Evolutionary conservation across 2,888 invertebrate species (phyloP), one percentile per base, ranked within the genome.

Genomic region (Disparrhopalites patrizii): DNA sequence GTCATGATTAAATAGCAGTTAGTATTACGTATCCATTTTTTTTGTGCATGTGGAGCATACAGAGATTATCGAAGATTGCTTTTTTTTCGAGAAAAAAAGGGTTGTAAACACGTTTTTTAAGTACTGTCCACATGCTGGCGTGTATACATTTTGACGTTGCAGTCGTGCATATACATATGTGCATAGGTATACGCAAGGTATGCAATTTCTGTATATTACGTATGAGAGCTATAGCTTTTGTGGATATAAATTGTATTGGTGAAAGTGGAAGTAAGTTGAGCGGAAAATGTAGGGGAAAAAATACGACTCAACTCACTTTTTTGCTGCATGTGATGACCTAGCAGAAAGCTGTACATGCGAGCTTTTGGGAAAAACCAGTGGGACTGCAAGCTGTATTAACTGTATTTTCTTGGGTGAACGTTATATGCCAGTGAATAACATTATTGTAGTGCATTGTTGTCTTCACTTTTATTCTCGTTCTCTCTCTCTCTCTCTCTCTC

Each of bases 221-320:
- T n/a, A n/a, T n/a, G n/a, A n/a, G n/a, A n/a, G n/a, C n/a, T n/a
- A n/a, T n/a, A n/a, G n/a, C n/a, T n/a, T n/a, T n/a, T n/a, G n/a
- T n/a, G n/a, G n/a, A 36, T 36, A 15, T 7, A 36, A 10, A 36
- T 23, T 50, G 13, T 28, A 52, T 52, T 52, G 28, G 52, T 30
- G 52, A 52, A 52, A 52, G 52, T 52, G 52, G 52, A 52, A 52
- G 52, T 52, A 52, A n/a, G 25, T 52, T 52, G 52, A 27, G 52
- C 52, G 18, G 52, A 52, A 52, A 52, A 52, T 52, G 27, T 52
- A n/a, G 52, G 20, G 23, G 7, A 51, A 51, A 51, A 25, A 52
- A 51, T 52, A 40, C 40, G 28, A 27, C n/a, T 28, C 28, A 28
- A 52, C 52, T 28, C 28, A 52, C 52, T 28, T 5, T 4, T 15